Evolutionary conservation across 2,888 invertebrate species (phyloP), one percentile per base, ranked within the genome.

Genomic region (Sturmia bella): DNA sequence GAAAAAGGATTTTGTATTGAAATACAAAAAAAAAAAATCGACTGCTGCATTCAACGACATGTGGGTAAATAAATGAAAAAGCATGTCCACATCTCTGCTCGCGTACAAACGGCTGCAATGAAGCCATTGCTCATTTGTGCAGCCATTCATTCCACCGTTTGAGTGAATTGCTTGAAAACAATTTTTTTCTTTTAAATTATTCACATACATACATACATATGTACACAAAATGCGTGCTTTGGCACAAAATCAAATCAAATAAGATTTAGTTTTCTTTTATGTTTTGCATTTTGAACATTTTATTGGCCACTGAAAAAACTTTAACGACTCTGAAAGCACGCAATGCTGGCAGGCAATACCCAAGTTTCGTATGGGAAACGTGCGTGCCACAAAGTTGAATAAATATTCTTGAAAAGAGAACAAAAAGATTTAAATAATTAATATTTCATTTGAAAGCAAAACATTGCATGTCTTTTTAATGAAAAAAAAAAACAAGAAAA

Each of bases 161-260:
- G 15, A 24, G 41, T 12, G 19, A 54, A 41, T 9, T 15, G 4
- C 19, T 9, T 48, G 3, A 27, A 63, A 48, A 17, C 32, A 32
- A 69, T 69, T 69, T 45, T 45, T 45, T 64, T 7, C 9, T 7
- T 32, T 9, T 32, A 32, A 3, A 32, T n/a, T n/a, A n/a, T n/a
- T n/a, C n/a, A n/a, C n/a, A n/a, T n/a, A n/a, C n/a, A n/a, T n/a
- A n/a, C n/a, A n/a, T 17, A 52, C 52, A 63, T 32, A 45, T 64
- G 45, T 64, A n/a, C n/a, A 74, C 17, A n/a, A 68, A 80, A 64
- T 80, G 80, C 80, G 80, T 80, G 80, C 74, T 64, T 75, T 74
- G 80, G 74, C 74, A 74, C 63, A 80, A 74, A 80, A 69, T 80
- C 74, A 73, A 79, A 79, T 74, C 50, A 64, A 75, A 80, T 75